Base-by-base conservation (phyloP, 2,113 vertebrate species). In the Cochlearius cochlearius region DNA sequence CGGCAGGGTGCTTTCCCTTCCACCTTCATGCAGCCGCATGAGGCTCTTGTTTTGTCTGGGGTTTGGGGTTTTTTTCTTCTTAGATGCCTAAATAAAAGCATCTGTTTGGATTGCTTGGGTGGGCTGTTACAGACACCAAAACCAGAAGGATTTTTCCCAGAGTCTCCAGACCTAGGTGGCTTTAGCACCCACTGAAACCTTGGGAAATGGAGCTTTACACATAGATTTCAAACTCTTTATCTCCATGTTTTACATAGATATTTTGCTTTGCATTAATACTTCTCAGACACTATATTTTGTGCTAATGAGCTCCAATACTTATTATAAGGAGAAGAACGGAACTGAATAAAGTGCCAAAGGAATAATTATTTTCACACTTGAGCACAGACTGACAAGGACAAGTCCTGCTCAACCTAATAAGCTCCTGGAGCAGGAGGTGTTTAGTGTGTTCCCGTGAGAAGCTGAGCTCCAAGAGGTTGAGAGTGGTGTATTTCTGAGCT, bases 291-390 rank as follows among this genome's bases (percentile, higher is more conserved):
- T 66, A 0, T 82, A 76, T 77, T 92, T 95, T 79, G 45, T 47
- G 59, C 63, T 94, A 93, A 90, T 77, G 78, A 96, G 58, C 41
- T 83, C 41, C n/a, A 66, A 17, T 82, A 41, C 43, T 85, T 64
- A 32, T 30, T 49, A 39, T n/a, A 77, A 94, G 72, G 55, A 93
- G 77, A 45, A 73, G 71, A 92, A 86, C 0, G 1, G 92, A 93
- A 80, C 55, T 76, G 66, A 49, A 77, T 90, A 34, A 90, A 93
- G 82, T 83, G 88, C 59, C 82, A 90, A 59, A 94, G 50, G 55
- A 93, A 49, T 77, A 92, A 96, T 94, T 91, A 86, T 69, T 90
- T 80, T 94, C 75, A 80, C 82, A 80, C 43, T 85, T 80, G 88
- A 94, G 78, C 86, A 86, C 67, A 92, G 78, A 86, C 82, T 83